These are phyloP conservation scores for Sinosuthora webbiana DNA, from an alignment of 2,113 vertebrate species.

Conservation along the genomic window DNA sequence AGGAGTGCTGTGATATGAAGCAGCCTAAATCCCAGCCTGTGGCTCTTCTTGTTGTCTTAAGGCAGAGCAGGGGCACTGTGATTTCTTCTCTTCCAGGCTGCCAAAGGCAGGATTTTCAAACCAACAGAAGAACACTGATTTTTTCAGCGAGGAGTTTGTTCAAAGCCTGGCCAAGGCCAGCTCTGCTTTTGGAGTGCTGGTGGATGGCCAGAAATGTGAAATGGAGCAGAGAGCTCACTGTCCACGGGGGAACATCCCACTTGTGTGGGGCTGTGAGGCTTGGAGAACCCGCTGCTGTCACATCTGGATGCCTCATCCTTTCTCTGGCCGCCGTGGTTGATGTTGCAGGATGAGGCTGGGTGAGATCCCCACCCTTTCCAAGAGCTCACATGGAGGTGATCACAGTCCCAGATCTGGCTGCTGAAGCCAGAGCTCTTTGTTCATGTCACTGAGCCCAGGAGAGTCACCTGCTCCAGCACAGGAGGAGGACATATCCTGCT, in stretches of 20 bases:
- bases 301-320: neutral
- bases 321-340: neutral
- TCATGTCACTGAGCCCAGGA: neutral
- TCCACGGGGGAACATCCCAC: accelerated
- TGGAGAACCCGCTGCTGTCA: neutral
- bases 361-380: neutral
- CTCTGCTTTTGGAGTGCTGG: neutral
- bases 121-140: neutral
- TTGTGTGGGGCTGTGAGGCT: neutral
- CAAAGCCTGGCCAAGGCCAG: neutral
- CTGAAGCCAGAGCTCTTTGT: neutral
- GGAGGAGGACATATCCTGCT: neutral
- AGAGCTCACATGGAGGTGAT: neutral
- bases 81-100: neutral
- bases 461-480: neutral
- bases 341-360: neutral
- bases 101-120: neutral
- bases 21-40: neutral
- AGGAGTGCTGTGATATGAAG: accelerated
- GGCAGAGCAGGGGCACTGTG: neutral
- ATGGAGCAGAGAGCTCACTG: neutral
- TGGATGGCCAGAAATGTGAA: neutral
- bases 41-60: neutral
- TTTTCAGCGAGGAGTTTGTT: neutral
- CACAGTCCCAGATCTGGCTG: neutral